These are phyloP conservation scores for Liasis olivaceus DNA, from an alignment of 2,797 vertebrate genomes.

Conservation along the genomic window DNA sequence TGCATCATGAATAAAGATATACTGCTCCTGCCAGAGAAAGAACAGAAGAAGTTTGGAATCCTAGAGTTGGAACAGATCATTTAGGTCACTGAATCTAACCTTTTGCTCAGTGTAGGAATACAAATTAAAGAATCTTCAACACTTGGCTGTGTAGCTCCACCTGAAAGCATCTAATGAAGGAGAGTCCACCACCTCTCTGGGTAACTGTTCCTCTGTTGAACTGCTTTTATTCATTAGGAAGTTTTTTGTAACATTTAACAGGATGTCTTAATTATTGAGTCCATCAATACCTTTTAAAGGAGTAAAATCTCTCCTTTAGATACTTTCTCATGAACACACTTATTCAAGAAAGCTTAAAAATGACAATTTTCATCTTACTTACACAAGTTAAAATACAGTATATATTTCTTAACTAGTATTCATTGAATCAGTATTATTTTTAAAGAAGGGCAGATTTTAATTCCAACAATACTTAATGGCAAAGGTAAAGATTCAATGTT, in stretches of 20 bases:
- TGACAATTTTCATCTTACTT: conserved; percentile 18
- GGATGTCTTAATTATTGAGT: conserved; percentile 2
- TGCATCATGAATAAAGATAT: conserved; percentile 99
- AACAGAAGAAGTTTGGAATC: conserved; percentile 40
- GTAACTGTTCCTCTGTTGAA: not conserved
- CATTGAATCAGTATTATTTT: conserved; percentile 34
- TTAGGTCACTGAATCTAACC: not conserved
- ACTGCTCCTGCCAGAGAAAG: conserved; percentile 88
- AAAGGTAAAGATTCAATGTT: not conserved
- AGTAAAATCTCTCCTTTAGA: conserved; percentile 33
- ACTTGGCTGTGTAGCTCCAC: not conserved
- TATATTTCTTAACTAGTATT: conserved; percentile 6
- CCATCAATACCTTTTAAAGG: conserved; percentile 41
- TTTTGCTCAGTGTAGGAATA: not conserved
- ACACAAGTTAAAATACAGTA: conserved; percentile 11
- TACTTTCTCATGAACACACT: conserved; percentile 24
- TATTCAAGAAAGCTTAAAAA: conserved; percentile 36
- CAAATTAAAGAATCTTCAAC: not conserved
- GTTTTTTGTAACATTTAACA: not conserved
- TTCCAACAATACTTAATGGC: conserved; percentile 28
- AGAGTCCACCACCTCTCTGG: not conserved
- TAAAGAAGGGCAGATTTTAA: conserved; percentile 40
- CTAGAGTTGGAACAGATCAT: not conserved
- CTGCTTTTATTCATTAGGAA: not conserved
- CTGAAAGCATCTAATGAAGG: not conserved